Evolutionary conservation across 1,140 invertebrate genomes (phyloP), one percentile per base, ranked within the genome.

Genomic region (Drosophila bocki): DNA sequence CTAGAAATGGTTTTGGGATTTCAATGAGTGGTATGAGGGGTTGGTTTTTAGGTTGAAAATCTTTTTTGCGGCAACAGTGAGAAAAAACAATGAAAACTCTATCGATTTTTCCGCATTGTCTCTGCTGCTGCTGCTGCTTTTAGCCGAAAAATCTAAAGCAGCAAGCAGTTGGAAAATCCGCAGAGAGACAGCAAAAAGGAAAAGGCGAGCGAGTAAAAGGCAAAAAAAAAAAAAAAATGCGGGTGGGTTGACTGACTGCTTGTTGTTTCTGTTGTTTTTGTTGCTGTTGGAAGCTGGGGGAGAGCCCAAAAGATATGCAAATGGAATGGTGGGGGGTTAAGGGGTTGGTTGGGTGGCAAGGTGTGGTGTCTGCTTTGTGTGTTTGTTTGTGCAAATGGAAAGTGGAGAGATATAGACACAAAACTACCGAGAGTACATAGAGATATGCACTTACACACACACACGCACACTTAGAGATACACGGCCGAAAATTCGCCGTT

Each of bases 41-140:
- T 29, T 42, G 33, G 11, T 19, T 41, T 29, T 70, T 60, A 45
- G 64, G 83, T 64, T 57, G 58, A 88, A 74, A 83, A 76, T 74
- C 75, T 88, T 69, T 35, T 53, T 13, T 45, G 33, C 47, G 26
- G 67, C 19, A 42, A 60, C 48, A 67, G 48, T 61, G 44, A 58
- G 62, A 69, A 87, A 81, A 86, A 83, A 88, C 78, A 87, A 88
- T 81, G 85, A 69, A 56, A 81, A 88, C 85, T 83, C 64, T 88
- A 88, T 88, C 84, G 84, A 88, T 88, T 88, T 87, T 88, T 88
- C 84, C 84, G 85, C 85, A 84, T 78, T 88, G 85, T 90, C 85
- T 88, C 50, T 33, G 48, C 13, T 17, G 69, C 74, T 17, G 69
- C 74, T 54, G 53, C 61, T 70, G 84, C 77, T 67, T 87, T 83